A percentile compares a stretch with the other conserved stretches of the same genome.
phyloP scores from a whole-genome alignment of 2,797 vertebrate genomes.

The Novumbra hubbsi region DNA sequence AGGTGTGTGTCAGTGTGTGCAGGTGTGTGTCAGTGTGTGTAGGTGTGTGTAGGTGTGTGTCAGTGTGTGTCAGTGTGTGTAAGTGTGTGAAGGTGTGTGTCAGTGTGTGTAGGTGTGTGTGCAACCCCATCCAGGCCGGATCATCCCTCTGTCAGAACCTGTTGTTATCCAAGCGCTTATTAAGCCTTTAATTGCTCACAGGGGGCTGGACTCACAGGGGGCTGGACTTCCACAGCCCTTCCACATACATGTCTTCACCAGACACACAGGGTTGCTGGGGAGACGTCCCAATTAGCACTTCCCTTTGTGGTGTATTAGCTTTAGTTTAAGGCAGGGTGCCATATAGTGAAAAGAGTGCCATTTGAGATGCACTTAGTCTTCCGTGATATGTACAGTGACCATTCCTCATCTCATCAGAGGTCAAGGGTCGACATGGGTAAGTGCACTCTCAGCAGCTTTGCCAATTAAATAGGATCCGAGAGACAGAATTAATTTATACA shows the following conservation, averaged over 20 bases:
- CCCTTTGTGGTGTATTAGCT: background rate
- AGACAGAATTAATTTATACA: background rate
- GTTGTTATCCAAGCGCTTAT: background rate
- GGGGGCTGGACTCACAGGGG: background rate
- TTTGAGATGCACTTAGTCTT: background rate
- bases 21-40: background rate
- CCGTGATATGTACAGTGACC: background rate
- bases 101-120: background rate
- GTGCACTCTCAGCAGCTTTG: background rate
- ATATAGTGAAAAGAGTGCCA: background rate
- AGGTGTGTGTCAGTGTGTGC: background rate
- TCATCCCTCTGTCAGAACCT: constrained; percentile 11
- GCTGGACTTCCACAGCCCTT: background rate
- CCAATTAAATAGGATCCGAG: background rate
- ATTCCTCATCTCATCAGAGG: background rate
- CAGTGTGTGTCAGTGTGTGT: constrained; percentile 5
- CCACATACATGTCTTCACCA: background rate
- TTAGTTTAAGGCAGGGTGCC: background rate
- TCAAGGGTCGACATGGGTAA: background rate
- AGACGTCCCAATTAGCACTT: background rate
- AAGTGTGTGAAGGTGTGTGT: background rate
- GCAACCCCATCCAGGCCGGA: background rate
- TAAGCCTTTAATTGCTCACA: background rate
- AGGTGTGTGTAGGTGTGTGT: background rate
- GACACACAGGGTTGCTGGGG: no score